phyloP scores from a whole-genome alignment of 2,888 invertebrate genomes.

The Dasysyrphus albostriatus region DNA sequence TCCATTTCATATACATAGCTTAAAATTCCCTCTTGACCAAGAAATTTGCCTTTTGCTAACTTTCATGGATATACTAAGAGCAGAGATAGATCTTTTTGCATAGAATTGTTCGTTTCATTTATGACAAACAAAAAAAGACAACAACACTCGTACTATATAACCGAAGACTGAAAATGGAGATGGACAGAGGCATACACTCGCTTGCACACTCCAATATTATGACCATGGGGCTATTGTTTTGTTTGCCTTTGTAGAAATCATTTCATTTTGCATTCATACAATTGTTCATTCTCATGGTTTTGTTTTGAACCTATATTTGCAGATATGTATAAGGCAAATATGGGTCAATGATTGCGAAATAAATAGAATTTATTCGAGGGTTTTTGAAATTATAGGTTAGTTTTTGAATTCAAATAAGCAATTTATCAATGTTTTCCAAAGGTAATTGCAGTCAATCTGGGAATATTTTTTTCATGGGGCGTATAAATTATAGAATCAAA shows the following conservation, averaged over 20 bases:
- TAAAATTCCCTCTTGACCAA: constrained; percentile 26
- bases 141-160: constrained; percentile 1
- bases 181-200: not conserved
- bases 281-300: not conserved
- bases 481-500: too few species aligned
- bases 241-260: constrained; percentile 12
- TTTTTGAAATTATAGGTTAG: too few species aligned
- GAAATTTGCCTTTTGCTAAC: not conserved
- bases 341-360: too few species aligned
- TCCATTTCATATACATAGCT: not conserved
- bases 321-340: too few species aligned
- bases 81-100: not conserved
- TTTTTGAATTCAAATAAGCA: too few species aligned
- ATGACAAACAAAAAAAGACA: not conserved
- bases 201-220: not conserved
- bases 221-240: constrained; percentile 12
- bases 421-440: too few species aligned
- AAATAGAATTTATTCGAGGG: too few species aligned
- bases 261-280: not conserved
- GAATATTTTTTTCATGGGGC: too few species aligned
- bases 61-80: constrained; percentile 5
- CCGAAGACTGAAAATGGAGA: not conserved
- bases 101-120: not conserved
- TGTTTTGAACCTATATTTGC: not conserved
- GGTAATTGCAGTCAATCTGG: too few species aligned